Conservation (phyloP, 1,140 invertebrate species). For the Mactra quadrangularis region DNA sequence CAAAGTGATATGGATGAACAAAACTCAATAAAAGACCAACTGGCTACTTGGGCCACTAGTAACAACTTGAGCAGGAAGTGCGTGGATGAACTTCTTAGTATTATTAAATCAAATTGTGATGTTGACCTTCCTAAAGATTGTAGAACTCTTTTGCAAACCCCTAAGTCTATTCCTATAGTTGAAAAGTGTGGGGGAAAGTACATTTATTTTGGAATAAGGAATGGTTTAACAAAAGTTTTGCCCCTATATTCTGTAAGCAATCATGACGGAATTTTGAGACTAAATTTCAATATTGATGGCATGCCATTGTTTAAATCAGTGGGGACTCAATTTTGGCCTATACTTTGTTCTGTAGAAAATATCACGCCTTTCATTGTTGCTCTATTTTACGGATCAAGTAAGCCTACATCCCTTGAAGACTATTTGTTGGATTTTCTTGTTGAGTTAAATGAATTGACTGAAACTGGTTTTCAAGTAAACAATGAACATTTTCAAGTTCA, state of each 20-base stretch:
- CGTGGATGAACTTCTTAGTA: conserved; percentile 1
- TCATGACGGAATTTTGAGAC: not conserved
- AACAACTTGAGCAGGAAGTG: not conserved
- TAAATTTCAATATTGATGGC: conserved; percentile 66
- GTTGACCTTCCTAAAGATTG: conserved; percentile 26
- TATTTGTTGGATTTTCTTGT: conserved; percentile 75
- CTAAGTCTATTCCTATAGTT: conserved; percentile 20
- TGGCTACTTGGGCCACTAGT: not conserved
- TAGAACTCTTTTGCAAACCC: conserved; percentile 58
- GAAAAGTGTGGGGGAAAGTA: conserved; percentile 64
- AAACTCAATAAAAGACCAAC: not conserved
- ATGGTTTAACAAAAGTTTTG: conserved; percentile 37
- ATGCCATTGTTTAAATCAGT: conserved; percentile 63
- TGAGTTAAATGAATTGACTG: conserved; percentile 65
- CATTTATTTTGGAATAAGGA: conserved; percentile 59
- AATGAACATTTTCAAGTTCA: conserved; percentile 61
- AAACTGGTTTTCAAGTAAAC: conserved; percentile 66
- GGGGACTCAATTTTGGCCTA: conserved; percentile 70
- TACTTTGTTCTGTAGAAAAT: conserved; percentile 66
- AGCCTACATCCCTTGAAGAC: conserved; percentile 70
- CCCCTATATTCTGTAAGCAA: not conserved
- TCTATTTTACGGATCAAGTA: conserved; percentile 75
- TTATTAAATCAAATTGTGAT: not conserved
- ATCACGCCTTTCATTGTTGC: conserved; percentile 69
- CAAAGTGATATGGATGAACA: not conserved